phyloP scores from a whole-genome alignment of 1,140 invertebrate genomes.

The Drosophila nigromelanica region DNA sequence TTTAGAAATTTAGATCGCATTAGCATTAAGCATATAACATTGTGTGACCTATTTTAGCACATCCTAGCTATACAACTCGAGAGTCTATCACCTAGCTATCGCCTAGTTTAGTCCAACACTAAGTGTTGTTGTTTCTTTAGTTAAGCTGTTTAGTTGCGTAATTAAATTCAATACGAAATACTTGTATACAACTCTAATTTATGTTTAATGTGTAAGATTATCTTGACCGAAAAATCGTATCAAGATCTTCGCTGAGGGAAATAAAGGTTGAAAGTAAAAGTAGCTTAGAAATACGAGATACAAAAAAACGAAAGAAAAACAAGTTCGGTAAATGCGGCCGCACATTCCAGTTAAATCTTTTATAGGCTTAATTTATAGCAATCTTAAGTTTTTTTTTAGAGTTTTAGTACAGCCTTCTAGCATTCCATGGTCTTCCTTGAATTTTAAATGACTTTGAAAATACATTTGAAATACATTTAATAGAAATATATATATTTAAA shows the following conservation, averaged over 20 bases:
- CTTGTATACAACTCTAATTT: slow-evolving; percentile 65
- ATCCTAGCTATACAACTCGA: slow-evolving; percentile 45
- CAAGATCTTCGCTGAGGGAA: slow-evolving; percentile 60
- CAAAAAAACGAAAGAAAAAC: slow-evolving; percentile 21
- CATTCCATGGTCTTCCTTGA: slow-evolving; percentile 79
- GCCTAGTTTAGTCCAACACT: slow-evolving; percentile 62
- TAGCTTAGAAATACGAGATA: slow-evolving; percentile 36
- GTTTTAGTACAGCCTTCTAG: slow-evolving; percentile 44
- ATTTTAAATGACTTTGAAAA: slow-evolving; percentile 73
- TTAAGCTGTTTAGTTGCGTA: slow-evolving; percentile 26
- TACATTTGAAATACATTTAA: slow-evolving; percentile 12
- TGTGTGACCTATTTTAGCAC: slow-evolving; percentile 19
- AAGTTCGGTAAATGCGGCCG: slow-evolving; percentile 3
- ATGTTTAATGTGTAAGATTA: slow-evolving; percentile 67
- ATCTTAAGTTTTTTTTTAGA: slow-evolving; percentile 41
- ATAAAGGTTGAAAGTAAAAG: slow-evolving; percentile 79
- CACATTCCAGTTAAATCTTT: slow-evolving; percentile 68
- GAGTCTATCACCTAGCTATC: slow-evolving; percentile 61
- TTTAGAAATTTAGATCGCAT: neutral
- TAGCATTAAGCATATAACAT: slow-evolving; percentile 15
- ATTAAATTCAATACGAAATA: slow-evolving; percentile 19
- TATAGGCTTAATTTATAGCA: slow-evolving; percentile 40
- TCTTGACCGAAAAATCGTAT: slow-evolving; percentile 60
- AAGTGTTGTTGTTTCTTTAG: slow-evolving; percentile 66
- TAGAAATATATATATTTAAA: slow-evolving; percentile 53